Evolutionary conservation across 2,888 invertebrate genomes (phyloP).

Genomic region (Amblyjoppa proteus): DNA sequence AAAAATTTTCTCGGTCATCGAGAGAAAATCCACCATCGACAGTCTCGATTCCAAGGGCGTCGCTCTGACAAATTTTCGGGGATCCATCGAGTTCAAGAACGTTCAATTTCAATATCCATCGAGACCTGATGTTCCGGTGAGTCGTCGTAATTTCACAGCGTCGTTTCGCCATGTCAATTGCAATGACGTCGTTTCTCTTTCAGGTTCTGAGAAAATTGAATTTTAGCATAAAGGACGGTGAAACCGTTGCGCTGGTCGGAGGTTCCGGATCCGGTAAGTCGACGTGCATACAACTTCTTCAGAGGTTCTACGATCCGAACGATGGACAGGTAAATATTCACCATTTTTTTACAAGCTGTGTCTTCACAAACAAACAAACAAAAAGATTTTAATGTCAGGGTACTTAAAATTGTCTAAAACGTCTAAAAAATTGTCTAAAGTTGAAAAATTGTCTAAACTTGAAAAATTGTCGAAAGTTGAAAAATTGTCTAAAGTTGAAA

Average conservation of each 20-base stretch:
- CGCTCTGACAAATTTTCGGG: conserved; percentile 87
- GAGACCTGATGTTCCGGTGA: conserved; percentile 90
- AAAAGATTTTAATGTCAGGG: too few relatives aligned
- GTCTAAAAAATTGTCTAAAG: too few relatives aligned
- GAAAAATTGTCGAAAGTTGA: too few relatives aligned
- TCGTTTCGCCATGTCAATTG: not conserved
- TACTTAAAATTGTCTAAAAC: too few relatives aligned
- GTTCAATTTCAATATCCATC: conserved; percentile 94
- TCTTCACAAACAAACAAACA: too few relatives aligned
- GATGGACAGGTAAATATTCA: conserved; percentile 87
- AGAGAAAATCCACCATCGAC: conserved; percentile 91
- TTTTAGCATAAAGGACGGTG: conserved; percentile 89
- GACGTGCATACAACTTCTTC: conserved; percentile 90
- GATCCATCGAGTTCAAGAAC: conserved; percentile 90
- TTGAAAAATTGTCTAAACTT: too few relatives aligned
- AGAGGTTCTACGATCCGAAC: conserved; percentile 90
- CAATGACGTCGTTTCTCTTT: conserved; percentile 13
- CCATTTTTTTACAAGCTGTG: too few relatives aligned
- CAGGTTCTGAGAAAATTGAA: conserved; percentile 89
- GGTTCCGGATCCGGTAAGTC: conserved; percentile 93
- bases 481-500: too few relatives aligned
- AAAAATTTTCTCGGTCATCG: conserved; percentile 92
- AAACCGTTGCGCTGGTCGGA: conserved; percentile 91
- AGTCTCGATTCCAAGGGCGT: conserved; percentile 88
- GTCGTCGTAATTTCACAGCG: conserved; percentile 76